phyloP scores from a whole-genome alignment of 2,888 invertebrate species.

The Saturnia pavonia region DNA sequence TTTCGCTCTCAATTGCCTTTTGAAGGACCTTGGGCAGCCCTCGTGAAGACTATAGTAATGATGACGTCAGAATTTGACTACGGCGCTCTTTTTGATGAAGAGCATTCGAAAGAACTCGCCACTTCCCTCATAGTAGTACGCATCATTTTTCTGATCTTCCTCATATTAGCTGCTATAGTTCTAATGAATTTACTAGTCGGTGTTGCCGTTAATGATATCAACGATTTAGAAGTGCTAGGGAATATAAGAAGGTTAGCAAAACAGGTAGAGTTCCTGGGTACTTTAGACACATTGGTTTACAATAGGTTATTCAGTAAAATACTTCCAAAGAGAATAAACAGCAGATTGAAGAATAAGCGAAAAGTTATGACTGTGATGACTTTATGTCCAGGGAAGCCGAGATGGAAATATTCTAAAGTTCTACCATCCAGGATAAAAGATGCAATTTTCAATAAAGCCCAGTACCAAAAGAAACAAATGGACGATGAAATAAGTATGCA shows the following conservation, averaged over 20 bases:
- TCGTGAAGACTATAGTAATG: slow-evolving; percentile 82
- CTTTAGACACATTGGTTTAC: slow-evolving; percentile 76
- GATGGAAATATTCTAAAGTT: slow-evolving; percentile 49
- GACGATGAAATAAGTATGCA: slow-evolving; percentile 60
- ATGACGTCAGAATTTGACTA: slow-evolving; percentile 84
- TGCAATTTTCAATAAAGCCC: slow-evolving; percentile 68
- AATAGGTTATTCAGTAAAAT: slow-evolving; percentile 64
- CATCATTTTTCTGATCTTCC: slow-evolving; percentile 76
- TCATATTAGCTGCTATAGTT: slow-evolving; percentile 80
- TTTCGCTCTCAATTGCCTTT: slow-evolving; percentile 77
- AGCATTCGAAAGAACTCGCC: slow-evolving; percentile 61
- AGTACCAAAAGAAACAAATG: slow-evolving; percentile 59
- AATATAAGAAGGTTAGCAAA: slow-evolving; percentile 79
- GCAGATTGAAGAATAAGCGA: slow-evolving; percentile 61
- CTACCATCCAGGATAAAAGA: slow-evolving; percentile 66
- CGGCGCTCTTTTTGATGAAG: slow-evolving; percentile 69
- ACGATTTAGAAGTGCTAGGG: slow-evolving; percentile 79
- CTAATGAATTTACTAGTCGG: slow-evolving; percentile 83
- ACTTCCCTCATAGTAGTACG: slow-evolving; percentile 70
- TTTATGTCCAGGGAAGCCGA: slow-evolving; percentile 68
- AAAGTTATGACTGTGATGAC: slow-evolving; percentile 57
- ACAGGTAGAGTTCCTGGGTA: slow-evolving; percentile 79
- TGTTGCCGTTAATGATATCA: slow-evolving; percentile 83
- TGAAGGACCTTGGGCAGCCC: slow-evolving; percentile 74
- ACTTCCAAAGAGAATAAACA: slow-evolving; percentile 58